Conservation (phyloP, 2,797 vertebrate species). For the Tinamus major region DNA sequence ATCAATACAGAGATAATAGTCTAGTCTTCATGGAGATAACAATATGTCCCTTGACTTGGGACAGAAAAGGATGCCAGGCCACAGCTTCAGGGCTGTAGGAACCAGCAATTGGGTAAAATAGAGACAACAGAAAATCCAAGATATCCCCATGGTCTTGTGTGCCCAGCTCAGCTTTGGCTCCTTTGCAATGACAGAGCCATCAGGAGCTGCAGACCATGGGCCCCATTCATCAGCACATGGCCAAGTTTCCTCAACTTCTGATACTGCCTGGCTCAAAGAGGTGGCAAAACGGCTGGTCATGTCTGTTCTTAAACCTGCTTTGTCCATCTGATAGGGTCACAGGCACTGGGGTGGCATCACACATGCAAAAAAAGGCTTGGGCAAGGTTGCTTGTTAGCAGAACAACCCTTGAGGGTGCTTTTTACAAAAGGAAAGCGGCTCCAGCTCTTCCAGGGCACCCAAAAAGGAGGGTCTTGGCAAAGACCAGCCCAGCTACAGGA, state of each 20-base stretch:
- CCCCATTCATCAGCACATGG: accelerated
- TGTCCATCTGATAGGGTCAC: background rate
- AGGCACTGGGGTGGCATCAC: background rate
- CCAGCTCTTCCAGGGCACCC: accelerated
- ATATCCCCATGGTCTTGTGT: accelerated
- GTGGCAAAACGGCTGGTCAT: background rate
- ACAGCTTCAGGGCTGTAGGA: accelerated
- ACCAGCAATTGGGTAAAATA: accelerated
- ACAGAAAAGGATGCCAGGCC: background rate
- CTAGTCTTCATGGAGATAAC: no score
- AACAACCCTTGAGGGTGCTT: background rate
- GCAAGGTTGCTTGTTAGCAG: background rate
- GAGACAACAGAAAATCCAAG: accelerated
- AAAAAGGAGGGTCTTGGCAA: background rate
- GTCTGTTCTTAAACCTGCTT: background rate
- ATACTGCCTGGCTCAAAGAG: background rate
- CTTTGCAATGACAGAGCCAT: accelerated
- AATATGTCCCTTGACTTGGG: accelerated
- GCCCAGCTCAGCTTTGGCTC: background rate
- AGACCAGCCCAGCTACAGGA: background rate
- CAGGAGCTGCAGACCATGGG: background rate
- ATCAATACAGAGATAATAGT: background rate
- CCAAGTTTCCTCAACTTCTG: background rate
- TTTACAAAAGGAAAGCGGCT: accelerated
- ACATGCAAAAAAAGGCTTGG: background rate